Evolutionary conservation across 2,113 vertebrate genomes (phyloP), one percentile per base, ranked within the genome.

Genomic region (Paraplagusia blochii): DNA sequence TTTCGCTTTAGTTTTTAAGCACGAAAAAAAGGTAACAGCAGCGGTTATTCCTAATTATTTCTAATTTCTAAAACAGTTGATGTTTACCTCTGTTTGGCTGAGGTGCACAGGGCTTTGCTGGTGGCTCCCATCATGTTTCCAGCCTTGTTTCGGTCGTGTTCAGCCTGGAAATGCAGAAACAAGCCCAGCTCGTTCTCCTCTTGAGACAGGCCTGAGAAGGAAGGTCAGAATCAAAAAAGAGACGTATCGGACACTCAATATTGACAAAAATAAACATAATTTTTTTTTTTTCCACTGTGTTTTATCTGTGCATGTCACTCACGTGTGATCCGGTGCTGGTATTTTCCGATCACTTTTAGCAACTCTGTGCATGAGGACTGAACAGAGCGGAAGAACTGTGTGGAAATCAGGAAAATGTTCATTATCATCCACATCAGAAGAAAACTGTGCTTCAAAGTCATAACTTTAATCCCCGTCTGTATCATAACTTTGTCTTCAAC

Each of bases 161-260:
- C 90, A 3, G 82, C 91, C 82, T 95, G 92, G 81, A 91, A 90
- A 69, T 81, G 88, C 68, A 93, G 72, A 68, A 94, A 94, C 47
- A 93, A 79, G 13, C 90, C 92, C 1, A 93, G 76, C 69, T 95
- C 92, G 42, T 93, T 93, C 90, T 95, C 92, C 82, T 95, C 92
- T 74, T 93, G 89, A 43, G 90, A 91, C 70, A 93, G 44, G 14
- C 79, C 86, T 86, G 35, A 7, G 4, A 29, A 29, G 22, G 6
- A 29, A 29, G 22, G 22, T 29, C 6, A 6, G 22, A 29, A 29
- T 29, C 22, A n/a, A n/a, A n/a, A n/a, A n/a, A n/a, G n/a, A n/a
- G n/a, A n/a, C n/a, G n/a, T n/a, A n/a, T n/a, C n/a, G n/a, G n/a
- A n/a, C n/a, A n/a, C n/a, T n/a, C n/a, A n/a, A n/a, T n/a, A n/a